phyloP scores from a whole-genome alignment of 2,888 invertebrate genomes.

The Lepidocyrtoides sp. region DNA sequence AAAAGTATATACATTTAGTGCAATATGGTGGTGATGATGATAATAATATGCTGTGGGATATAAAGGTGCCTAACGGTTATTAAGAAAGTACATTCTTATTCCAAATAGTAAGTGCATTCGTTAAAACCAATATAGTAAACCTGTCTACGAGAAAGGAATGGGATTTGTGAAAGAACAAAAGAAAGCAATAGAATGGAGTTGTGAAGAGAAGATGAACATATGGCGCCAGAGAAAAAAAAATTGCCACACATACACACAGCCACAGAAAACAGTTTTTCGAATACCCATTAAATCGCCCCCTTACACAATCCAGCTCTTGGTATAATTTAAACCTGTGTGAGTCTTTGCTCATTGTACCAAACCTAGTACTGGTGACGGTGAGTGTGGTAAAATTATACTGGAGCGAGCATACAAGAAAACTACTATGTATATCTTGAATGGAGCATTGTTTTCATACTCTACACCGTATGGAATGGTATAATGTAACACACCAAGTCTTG shows the following conservation, averaged over 20 bases:
- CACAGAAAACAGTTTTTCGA: constrained; percentile 74
- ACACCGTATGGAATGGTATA: constrained; percentile 27
- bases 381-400: background rate
- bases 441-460: background rate
- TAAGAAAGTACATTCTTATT: no score
- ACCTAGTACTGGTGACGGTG: background rate
- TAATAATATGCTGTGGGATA: background rate
- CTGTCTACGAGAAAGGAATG: constrained; percentile 58
- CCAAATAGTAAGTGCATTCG: background rate
- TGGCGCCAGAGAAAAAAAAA: constrained; percentile 70
- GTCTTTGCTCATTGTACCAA: background rate
- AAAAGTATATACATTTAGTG: background rate
- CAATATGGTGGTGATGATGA: background rate
- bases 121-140: constrained; percentile 15
- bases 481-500: constrained; percentile 45
- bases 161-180: constrained; percentile 67
- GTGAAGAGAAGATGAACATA: constrained; percentile 79
- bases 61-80: background rate
- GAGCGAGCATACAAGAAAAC: background rate
- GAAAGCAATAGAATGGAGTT: constrained; percentile 74
- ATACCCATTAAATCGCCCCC: constrained; percentile 69
- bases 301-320: constrained; percentile 39
- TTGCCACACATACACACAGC: constrained; percentile 60
- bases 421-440: background rate
- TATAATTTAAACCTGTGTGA: constrained; percentile 41